Evolutionary conservation across 1,140 invertebrate species (phyloP).

Genomic region (Macrobrachium rosenbergii): DNA sequence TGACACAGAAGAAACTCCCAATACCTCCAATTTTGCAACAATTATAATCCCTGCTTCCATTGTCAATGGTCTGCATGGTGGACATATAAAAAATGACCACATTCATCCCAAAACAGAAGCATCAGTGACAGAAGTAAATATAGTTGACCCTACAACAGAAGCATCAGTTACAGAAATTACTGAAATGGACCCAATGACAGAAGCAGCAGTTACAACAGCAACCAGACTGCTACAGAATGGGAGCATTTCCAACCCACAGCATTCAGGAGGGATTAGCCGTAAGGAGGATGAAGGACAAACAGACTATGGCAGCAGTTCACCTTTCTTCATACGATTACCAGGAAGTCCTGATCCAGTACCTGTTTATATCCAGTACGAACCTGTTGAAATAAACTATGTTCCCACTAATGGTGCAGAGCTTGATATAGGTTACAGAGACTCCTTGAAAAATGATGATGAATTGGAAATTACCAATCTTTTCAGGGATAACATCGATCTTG

Average conservation of each 20-base stretch:
- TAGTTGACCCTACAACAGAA: no score
- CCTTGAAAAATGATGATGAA: neutral
- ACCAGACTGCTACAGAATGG: neutral
- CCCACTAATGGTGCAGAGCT: neutral
- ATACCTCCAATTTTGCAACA: no score
- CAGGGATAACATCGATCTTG: conserved; percentile 5
- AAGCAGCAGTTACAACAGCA: neutral
- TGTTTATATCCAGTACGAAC: conserved; percentile 61
- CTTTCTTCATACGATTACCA: conserved; percentile 63
- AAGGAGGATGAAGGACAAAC: conserved; percentile 41
- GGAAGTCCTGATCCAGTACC: conserved; percentile 63
- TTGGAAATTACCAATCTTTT: no score
- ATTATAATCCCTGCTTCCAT: no score
- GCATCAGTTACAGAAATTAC: no score
- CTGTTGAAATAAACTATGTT: conserved; percentile 62
- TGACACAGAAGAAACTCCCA: no score
- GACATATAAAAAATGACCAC: no score
- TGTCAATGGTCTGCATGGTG: no score
- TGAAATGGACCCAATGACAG: no score
- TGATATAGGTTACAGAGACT: neutral
- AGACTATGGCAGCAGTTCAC: conserved; percentile 45
- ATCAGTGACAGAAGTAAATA: no score
- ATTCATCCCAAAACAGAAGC: no score
- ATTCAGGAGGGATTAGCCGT: neutral
- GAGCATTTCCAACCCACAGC: neutral